phyloP scores from a whole-genome alignment of 2,888 invertebrate species.

The Plagiodera versicolora region DNA sequence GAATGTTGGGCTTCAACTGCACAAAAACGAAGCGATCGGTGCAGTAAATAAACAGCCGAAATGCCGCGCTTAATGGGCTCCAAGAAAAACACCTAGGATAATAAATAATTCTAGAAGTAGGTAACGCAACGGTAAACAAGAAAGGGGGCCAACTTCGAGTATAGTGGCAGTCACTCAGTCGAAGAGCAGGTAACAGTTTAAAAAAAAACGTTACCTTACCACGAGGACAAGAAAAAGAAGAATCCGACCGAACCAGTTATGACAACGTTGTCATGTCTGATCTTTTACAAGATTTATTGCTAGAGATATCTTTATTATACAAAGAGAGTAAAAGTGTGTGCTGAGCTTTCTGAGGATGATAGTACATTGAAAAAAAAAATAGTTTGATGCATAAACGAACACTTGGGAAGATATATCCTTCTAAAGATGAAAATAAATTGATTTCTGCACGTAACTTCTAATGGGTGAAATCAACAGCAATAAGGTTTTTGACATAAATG shows the following conservation, averaged over 20 bases:
- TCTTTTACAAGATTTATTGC: no score
- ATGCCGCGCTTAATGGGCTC: neutral
- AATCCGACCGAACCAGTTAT: constrained; percentile 22
- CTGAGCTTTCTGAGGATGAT: no score
- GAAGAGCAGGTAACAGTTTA: constrained; percentile 24
- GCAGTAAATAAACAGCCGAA: constrained; percentile 5
- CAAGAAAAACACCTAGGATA: constrained; percentile 10
- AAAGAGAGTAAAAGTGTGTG: no score
- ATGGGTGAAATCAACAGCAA: no score
- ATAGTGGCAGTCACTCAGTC: constrained; percentile 19
- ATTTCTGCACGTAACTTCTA: no score
- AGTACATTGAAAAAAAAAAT: no score
- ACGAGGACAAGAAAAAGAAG: constrained; percentile 21
- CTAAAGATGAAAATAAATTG: no score
- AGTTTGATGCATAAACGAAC: no score
- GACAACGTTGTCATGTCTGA: constrained; percentile 9
- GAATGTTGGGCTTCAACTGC: neutral
- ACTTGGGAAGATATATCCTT: no score
- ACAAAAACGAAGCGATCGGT: neutral
- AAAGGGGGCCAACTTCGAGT: constrained; percentile 35
- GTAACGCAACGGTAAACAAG: constrained; percentile 37
- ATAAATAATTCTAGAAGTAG: constrained; percentile 26
- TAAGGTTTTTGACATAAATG: no score
- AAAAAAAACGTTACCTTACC: constrained; percentile 26
- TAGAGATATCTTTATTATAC: no score